phyloP scores from a whole-genome alignment of 2,888 invertebrate species.

The Marasmarcha lunaedactyla region DNA sequence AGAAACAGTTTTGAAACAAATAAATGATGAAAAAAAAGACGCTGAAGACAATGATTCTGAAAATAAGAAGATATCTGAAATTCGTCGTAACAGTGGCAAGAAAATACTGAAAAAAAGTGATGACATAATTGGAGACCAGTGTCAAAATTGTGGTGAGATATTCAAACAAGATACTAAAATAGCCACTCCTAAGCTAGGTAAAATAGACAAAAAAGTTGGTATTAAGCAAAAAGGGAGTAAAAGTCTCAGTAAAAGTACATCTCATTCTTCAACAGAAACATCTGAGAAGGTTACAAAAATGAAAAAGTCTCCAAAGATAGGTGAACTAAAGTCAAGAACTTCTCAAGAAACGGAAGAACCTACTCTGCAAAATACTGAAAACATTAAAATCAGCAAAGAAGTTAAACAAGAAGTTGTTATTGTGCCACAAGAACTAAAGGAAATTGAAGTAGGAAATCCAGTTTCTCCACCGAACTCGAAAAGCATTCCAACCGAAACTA shows the following conservation, averaged over 20 bases:
- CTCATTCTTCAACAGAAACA: too few relatives aligned
- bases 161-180: neutral
- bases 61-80: neutral
- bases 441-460: too few relatives aligned
- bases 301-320: too few relatives aligned
- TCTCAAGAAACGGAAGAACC: too few relatives aligned
- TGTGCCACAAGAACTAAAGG: too few relatives aligned
- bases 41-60: neutral
- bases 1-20: neutral
- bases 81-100: conserved; percentile 1
- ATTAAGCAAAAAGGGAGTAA: conserved; percentile 1
- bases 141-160: neutral
- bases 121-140: neutral
- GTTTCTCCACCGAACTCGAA: conserved; percentile 18
- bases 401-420: too few relatives aligned
- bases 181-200: neutral
- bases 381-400: too few relatives aligned
- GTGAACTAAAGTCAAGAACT: too few relatives aligned
- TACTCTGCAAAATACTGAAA: too few relatives aligned
- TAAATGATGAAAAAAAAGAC: too few relatives aligned
- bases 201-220: neutral
- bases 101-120: neutral
- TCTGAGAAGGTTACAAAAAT: too few relatives aligned
- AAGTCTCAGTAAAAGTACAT: neutral
- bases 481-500: conserved; percentile 41